These are phyloP conservation scores for Capitulum mitella DNA, from an alignment of 2,888 invertebrate species.

Conservation along the genomic window DNA sequence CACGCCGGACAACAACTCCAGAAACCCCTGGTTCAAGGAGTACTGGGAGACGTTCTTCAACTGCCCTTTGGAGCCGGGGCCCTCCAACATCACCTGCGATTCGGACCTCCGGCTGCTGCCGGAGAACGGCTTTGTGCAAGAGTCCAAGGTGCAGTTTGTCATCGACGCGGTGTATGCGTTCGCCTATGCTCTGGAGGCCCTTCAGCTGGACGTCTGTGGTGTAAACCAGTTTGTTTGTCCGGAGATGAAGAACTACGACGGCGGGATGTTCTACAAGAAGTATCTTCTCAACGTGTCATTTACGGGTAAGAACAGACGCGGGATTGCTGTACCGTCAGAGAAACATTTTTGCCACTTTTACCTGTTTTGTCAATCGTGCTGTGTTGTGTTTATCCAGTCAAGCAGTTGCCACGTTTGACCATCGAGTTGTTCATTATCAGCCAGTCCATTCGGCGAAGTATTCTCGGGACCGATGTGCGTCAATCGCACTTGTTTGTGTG, in stretches of 20 bases:
- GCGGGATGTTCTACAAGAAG: slow-evolving; percentile 59
- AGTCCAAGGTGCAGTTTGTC: slow-evolving; percentile 58
- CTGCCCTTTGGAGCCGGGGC: slow-evolving; percentile 46
- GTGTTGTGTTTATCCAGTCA: no score
- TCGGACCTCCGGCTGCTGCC: slow-evolving; percentile 46
- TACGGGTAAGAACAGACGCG: slow-evolving; percentile 54
- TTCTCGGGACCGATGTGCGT: no score
- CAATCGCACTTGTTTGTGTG: no score
- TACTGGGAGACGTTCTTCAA: slow-evolving; percentile 65
- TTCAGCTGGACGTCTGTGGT: slow-evolving; percentile 52
- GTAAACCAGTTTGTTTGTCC: slow-evolving; percentile 48
- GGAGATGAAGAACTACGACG: slow-evolving; percentile 57
- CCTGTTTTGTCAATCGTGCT: no score
- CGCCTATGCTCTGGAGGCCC: slow-evolving; percentile 56
- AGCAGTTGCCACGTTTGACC: no score
- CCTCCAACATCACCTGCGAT: slow-evolving; percentile 49
- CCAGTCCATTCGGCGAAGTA: no score
- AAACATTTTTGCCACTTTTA: no score
- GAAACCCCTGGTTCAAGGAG: slow-evolving; percentile 69
- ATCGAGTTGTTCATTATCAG: no score
- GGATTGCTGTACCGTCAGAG: no score
- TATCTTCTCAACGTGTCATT: slow-evolving; percentile 67
- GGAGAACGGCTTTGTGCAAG: slow-evolving; percentile 49
- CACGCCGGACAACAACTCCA: slow-evolving; percentile 51
- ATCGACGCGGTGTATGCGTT: slow-evolving; percentile 66